A percentile compares a stretch with the other conserved stretches of the same genome.
Evolutionary conservation across 1,140 invertebrate genomes (phyloP).

Genomic region (Trichonephila clavipes): DNA sequence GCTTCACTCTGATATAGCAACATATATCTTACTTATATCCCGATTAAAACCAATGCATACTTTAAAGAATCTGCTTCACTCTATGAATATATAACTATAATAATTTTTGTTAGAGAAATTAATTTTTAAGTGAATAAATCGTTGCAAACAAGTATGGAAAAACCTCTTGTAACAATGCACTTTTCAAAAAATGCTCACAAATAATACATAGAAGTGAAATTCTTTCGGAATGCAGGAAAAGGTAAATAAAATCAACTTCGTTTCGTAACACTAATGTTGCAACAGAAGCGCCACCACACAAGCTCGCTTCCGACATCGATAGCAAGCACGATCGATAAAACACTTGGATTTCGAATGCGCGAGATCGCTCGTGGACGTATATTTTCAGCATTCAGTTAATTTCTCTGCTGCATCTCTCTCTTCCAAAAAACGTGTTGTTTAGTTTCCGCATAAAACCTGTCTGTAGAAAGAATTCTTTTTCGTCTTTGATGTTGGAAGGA

Average conservation of each 20-base stretch:
- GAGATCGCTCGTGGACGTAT: neutral
- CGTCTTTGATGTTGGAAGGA: neutral
- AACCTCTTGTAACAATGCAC: no score
- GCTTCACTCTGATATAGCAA: no score
- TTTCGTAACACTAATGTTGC: conserved; percentile 12
- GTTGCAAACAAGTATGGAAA: no score
- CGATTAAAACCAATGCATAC: no score
- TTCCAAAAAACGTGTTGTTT: conserved; percentile 1
- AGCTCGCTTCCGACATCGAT: conserved; percentile 12
- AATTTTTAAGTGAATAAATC: no score
- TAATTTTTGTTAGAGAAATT: no score
- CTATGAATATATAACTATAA: no score
- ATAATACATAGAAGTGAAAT: neutral
- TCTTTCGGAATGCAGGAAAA: neutral
- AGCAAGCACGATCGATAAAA: neutral
- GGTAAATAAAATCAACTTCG: conserved; percentile 9
- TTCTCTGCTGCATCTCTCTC: neutral
- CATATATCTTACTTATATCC: no score
- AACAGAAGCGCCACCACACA: conserved; percentile 6
- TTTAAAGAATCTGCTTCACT: no score
- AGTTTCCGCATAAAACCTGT: neutral
- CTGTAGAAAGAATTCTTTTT: neutral
- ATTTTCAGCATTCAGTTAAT: conserved; percentile 4
- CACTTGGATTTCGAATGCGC: conserved; percentile 5
- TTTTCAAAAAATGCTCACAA: no score